Evolutionary conservation across 2,888 invertebrate genomes (phyloP).

Genomic region (Hermaeophaga mercurialis): DNA sequence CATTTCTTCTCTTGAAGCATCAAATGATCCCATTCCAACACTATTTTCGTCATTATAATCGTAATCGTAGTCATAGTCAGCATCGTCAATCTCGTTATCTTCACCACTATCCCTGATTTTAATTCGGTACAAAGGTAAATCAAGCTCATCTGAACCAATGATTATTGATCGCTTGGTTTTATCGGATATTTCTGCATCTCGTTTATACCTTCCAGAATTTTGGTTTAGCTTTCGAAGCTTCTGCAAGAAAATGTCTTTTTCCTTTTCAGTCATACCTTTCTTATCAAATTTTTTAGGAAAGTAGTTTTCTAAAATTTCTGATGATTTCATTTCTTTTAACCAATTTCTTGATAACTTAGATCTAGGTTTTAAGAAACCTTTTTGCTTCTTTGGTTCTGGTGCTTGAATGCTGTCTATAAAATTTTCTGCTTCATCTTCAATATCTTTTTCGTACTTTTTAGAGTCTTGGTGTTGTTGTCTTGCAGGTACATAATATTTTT

Average conservation of each 20-base stretch:
- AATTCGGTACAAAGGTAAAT: conserved; percentile 33
- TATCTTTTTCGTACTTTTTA: background rate
- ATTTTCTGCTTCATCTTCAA: conserved; percentile 11
- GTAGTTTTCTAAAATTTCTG: conserved; percentile 19
- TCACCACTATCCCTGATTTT: conserved; percentile 28
- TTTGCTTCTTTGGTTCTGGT: background rate
- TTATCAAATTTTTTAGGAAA: conserved; percentile 5
- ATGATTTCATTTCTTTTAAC: conserved; percentile 20
- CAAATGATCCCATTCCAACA: background rate
- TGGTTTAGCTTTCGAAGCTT: conserved; percentile 43
- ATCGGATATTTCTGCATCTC: conserved; percentile 2
- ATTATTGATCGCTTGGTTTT: conserved; percentile 25
- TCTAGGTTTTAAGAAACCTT: background rate
- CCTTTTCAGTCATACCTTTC: conserved; percentile 18
- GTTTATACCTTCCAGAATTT: conserved; percentile 24
- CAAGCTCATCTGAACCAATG: conserved; percentile 32
- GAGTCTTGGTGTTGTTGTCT: background rate
- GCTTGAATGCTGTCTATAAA: conserved; percentile 3
- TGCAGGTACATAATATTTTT: background rate
- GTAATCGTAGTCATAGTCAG: conserved; percentile 18
- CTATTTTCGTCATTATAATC: conserved; percentile 6
- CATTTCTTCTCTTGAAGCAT: conserved; percentile 22
- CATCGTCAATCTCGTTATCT: conserved; percentile 12
- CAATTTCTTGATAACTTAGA: conserved; percentile 4
- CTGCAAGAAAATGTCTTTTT: conserved; percentile 34